Evolutionary conservation across 2,888 invertebrate genomes (phyloP), one percentile per base, ranked within the genome.

Genomic region (Celastrina argiolus): DNA sequence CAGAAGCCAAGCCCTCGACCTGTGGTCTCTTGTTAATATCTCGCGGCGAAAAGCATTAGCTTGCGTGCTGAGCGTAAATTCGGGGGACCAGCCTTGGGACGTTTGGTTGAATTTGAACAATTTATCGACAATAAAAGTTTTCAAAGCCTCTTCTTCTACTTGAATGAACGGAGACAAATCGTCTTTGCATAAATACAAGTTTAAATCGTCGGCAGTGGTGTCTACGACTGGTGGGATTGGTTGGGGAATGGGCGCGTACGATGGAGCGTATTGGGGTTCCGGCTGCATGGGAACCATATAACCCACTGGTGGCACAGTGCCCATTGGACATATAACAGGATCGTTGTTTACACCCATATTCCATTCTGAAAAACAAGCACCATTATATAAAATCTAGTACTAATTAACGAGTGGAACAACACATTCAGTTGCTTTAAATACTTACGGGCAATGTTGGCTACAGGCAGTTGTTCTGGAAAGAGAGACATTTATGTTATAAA

Each of bases 181-280:
- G 66, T 87, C 86, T 71, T 85, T 86, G 73, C 88, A 88, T 59
- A 91, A 75, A 69, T 83, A 88, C 31, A 88, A 74, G 65, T 76
- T 78, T 69, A 75, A 76, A 2, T 73, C 75, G 0, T 75, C 76
- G 5, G 72, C 74, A 2, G 51, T 18, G 3, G 71, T 64, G 18
- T 39, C 51, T 10, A 31, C 18, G 12, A 16, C 5, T 28, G 36
- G 34, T 41, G 63, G 18, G 12, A 42, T 22, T 41, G 68, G 58
- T 39, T 65, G 41, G 10, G 51, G 51, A 4, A 51, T 4, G 10
- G 51, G 22, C 51, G 22, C 51, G 26, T 67, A 64, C 16, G 66
- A 22, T n/a, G 65, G 59, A 4, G 66, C 39, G 7, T 67, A 63
- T 67, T 70, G 71, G 28, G 64, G 68, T n/a, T 68, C 68, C 5